A percentile compares a stretch with the other conserved stretches of the same genome.
Evolutionary conservation across 2,888 invertebrate species (phyloP).

Genomic region (Tetheella fluctuosa): DNA sequence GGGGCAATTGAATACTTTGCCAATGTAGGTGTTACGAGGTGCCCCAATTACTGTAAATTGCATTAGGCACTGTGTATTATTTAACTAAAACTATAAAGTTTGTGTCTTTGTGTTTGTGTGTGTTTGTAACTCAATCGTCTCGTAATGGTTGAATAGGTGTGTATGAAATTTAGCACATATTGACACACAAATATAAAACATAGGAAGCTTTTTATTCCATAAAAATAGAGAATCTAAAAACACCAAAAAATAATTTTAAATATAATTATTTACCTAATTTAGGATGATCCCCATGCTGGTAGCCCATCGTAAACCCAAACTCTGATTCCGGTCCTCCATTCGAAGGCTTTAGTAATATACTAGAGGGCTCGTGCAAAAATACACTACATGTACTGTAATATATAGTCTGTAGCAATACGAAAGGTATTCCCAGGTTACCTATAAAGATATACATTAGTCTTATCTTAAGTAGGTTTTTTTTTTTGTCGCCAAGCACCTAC

Average conservation of each 20-base stretch:
- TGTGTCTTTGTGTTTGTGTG: no score
- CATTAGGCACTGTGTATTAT: no score
- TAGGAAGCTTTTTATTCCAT: no score
- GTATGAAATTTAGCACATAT: no score
- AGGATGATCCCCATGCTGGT: slow-evolving; percentile 27
- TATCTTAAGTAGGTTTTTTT: neutral
- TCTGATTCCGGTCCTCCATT: slow-evolving; percentile 18
- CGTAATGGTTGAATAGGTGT: no score
- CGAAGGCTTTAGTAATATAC: slow-evolving; percentile 27
- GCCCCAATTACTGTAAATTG: slow-evolving; percentile 56
- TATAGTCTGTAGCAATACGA: neutral
- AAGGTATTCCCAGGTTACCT: neutral
- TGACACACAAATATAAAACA: no score
- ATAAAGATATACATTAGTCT: neutral
- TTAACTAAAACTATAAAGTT: no score
- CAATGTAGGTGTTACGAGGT: slow-evolving; percentile 44
- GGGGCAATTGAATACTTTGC: slow-evolving; percentile 48
- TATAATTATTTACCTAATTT: slow-evolving; percentile 42
- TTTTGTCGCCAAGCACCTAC: no score
- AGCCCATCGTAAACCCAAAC: slow-evolving; percentile 53
- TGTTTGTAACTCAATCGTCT: no score
- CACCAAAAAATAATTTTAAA: no score
- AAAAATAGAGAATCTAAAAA: no score
- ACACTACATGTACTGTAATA: slow-evolving; percentile 8
- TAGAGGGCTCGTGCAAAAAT: slow-evolving; percentile 42